Percentiles rank a stretch among this genome's conserved stretches.
Conservation (phyloP, 2,888 invertebrate genomes). For the Blomia tropicalis region DNA sequence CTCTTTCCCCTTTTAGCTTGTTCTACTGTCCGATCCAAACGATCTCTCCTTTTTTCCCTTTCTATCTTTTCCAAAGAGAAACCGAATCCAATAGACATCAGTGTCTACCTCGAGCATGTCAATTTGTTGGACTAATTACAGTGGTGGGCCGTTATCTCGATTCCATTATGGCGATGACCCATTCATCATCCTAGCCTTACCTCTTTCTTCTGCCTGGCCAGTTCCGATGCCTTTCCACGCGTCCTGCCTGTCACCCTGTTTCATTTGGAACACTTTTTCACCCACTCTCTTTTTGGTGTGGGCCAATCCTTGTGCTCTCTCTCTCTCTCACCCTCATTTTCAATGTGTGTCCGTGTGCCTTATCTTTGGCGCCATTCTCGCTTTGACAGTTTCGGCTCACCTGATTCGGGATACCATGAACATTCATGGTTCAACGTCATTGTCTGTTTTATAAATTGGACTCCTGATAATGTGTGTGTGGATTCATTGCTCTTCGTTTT, state of each 20-base stretch:
- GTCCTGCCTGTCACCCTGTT: conserved; percentile 6
- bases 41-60: too few relatives aligned
- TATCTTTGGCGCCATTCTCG: neutral
- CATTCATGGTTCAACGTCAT: neutral
- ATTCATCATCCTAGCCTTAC: conserved; percentile 14
- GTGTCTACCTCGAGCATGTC: neutral
- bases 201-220: conserved; percentile 7
- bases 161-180: conserved; percentile 8
- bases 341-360: neutral
- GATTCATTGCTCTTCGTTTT: neutral
- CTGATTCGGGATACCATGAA: neutral
- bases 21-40: too few relatives aligned
- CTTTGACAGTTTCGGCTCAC: conserved; percentile 1
- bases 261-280: neutral
- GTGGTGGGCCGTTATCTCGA: conserved; percentile 2
- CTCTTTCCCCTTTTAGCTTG: neutral
- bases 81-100: too few relatives aligned
- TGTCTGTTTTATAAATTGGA: neutral
- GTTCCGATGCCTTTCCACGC: neutral
- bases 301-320: too few relatives aligned
- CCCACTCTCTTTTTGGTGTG: neutral
- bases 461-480: neutral
- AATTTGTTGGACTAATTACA: conserved; percentile 12
- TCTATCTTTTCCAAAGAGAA: too few relatives aligned
- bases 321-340: too few relatives aligned